phyloP scores from a whole-genome alignment of 2,113 vertebrate species.

The Naja naja region DNA sequence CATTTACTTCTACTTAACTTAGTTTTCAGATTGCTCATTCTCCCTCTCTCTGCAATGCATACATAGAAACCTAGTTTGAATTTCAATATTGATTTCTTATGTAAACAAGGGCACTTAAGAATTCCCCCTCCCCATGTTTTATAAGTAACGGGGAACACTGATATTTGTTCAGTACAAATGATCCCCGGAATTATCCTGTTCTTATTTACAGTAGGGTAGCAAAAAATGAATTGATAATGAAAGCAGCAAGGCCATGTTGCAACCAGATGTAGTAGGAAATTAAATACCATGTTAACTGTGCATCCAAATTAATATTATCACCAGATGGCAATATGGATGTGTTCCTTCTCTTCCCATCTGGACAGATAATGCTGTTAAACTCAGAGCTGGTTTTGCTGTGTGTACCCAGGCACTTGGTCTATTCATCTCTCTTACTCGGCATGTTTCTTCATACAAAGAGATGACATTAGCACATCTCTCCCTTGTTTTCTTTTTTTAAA shows the following conservation, averaged over 20 bases:
- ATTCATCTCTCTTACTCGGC: slow-evolving; percentile 24
- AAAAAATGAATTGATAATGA: not conserved
- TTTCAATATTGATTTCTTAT: not conserved
- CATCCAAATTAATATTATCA: slow-evolving; percentile 10
- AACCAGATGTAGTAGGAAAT: not conserved
- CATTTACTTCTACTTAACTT: not conserved
- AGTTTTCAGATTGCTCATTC: not conserved
- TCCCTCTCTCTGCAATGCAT: not conserved
- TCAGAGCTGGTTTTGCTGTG: not conserved
- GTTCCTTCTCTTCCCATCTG: not conserved
- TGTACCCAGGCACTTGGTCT: not conserved
- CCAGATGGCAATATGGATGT: not conserved
- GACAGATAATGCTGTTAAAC: not conserved
- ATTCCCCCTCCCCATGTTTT: not conserved
- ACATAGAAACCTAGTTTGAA: not conserved
- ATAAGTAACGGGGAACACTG: not conserved
- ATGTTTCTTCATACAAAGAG: not conserved
- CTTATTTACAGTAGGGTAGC: not conserved
- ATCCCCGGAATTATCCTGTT: not conserved
- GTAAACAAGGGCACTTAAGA: not conserved
- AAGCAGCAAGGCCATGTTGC: not conserved
- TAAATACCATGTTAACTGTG: slow-evolving; percentile 7
- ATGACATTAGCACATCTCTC: not conserved
- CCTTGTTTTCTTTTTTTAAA: not conserved
- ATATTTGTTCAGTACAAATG: not conserved